Evolutionary conservation across 2,797 vertebrate species (phyloP).

Genomic region (Dermochelys coriacea): DNA sequence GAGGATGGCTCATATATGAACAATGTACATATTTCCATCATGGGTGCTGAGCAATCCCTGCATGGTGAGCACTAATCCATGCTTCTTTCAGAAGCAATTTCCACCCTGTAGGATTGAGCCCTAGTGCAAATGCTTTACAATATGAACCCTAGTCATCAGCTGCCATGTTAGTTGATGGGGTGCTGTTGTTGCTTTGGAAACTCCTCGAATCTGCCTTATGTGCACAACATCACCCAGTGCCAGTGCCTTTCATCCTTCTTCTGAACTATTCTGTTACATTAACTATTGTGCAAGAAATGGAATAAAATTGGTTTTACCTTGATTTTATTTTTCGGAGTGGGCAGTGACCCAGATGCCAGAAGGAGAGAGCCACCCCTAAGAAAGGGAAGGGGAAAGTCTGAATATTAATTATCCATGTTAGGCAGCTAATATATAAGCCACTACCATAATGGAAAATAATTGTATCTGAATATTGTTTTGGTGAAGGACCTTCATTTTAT

Average conservation of each 20-base stretch:
- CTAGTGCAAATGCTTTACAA: too few species aligned
- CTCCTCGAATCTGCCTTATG: background rate
- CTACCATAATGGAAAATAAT: background rate
- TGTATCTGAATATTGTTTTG: background rate
- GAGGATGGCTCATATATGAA: background rate
- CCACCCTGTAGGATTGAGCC: too few species aligned
- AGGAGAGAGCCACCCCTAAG: background rate
- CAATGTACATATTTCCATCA: background rate
- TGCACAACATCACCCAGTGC: background rate
- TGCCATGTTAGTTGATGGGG: background rate
- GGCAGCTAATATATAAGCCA: background rate
- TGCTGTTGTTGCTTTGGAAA: background rate
- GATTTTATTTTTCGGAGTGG: background rate
- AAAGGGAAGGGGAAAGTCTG: background rate
- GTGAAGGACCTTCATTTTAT: background rate
- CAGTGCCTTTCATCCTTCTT: background rate
- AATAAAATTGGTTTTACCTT: background rate
- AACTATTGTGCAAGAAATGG: background rate
- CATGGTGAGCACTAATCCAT: too few species aligned
- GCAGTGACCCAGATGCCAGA: background rate
- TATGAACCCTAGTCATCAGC: background rate
- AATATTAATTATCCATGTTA: background rate
- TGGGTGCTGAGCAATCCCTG: too few species aligned
- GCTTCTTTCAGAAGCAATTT: too few species aligned
- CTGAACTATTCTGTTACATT: background rate